Percentiles rank a stretch among this genome's conserved stretches.
phyloP scores from a whole-genome alignment of 2,888 invertebrate species.

The Drosophila antonietae region DNA sequence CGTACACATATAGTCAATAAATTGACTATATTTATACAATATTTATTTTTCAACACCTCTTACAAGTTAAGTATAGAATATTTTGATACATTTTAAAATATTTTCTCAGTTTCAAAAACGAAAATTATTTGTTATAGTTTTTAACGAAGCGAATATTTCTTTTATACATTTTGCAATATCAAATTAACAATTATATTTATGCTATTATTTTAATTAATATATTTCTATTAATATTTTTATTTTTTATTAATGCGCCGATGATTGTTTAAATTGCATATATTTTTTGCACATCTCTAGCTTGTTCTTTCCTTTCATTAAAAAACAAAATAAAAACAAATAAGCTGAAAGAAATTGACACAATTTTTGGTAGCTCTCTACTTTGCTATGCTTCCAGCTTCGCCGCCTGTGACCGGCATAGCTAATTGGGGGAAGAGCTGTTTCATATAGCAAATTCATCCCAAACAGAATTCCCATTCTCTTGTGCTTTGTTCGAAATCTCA shows the following conservation, averaged over 20 bases:
- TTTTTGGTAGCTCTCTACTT: conserved; percentile 48
- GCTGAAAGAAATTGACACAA: conserved; percentile 49
- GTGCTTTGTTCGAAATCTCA: conserved; percentile 21
- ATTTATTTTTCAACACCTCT: too few relatives aligned
- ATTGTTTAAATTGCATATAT: neutral
- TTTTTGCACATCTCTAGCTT: neutral
- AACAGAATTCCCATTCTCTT: conserved; percentile 14
- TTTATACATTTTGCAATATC: too few relatives aligned
- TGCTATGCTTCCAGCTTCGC: conserved; percentile 56
- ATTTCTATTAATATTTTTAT: too few relatives aligned
- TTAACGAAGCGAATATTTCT: too few relatives aligned
- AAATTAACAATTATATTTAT: too few relatives aligned
- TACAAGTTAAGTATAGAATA: too few relatives aligned
- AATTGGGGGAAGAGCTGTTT: conserved; percentile 28
- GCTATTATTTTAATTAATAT: too few relatives aligned
- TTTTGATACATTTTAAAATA: too few relatives aligned
- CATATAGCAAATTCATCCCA: conserved; percentile 9
- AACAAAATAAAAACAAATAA: too few relatives aligned
- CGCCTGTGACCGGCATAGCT: conserved; percentile 48
- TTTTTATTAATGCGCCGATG: neutral
- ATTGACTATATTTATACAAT: too few relatives aligned
- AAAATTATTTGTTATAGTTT: too few relatives aligned
- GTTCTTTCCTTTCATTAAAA: neutral
- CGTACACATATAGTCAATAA: neutral
- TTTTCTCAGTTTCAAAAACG: too few relatives aligned